Conservation (phyloP, 2,888 invertebrate genomes). For the Polyommatus iphigenia region DNA sequence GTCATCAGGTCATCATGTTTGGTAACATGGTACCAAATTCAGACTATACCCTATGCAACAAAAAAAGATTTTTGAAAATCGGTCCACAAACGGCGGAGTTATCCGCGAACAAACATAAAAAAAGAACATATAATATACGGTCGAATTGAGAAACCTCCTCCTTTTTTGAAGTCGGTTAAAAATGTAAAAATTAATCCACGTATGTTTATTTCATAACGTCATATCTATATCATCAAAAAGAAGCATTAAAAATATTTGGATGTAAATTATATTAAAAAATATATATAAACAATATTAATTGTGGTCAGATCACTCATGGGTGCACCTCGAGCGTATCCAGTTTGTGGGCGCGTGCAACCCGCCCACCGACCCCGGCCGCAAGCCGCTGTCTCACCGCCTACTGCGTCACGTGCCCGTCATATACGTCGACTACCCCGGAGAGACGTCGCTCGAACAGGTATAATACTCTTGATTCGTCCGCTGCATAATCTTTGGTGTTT, state of each 20-base stretch:
- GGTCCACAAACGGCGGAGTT: too few relatives aligned
- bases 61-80: too few relatives aligned
- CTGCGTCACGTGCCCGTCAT: conserved; percentile 98
- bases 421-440: conserved; percentile 99
- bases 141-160: too few relatives aligned
- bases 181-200: too few relatives aligned
- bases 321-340: conserved; percentile 97
- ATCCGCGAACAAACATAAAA: too few relatives aligned
- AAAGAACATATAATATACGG: too few relatives aligned
- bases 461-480: neutral
- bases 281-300: neutral
- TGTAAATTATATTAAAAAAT: neutral
- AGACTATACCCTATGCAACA: too few relatives aligned
- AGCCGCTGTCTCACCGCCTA: conserved; percentile 93
- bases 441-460: conserved; percentile 95
- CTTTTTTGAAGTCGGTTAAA: too few relatives aligned
- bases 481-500: neutral
- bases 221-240: too few relatives aligned
- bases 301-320: conserved; percentile 94
- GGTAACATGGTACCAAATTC: too few relatives aligned
- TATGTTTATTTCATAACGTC: too few relatives aligned
- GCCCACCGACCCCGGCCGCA: conserved; percentile 99
- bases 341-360: conserved; percentile 99
- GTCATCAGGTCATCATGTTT: too few relatives aligned
- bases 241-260: neutral